Evolutionary conservation across 2,888 invertebrate species (phyloP).

Genomic region (Oscheius sp.): DNA sequence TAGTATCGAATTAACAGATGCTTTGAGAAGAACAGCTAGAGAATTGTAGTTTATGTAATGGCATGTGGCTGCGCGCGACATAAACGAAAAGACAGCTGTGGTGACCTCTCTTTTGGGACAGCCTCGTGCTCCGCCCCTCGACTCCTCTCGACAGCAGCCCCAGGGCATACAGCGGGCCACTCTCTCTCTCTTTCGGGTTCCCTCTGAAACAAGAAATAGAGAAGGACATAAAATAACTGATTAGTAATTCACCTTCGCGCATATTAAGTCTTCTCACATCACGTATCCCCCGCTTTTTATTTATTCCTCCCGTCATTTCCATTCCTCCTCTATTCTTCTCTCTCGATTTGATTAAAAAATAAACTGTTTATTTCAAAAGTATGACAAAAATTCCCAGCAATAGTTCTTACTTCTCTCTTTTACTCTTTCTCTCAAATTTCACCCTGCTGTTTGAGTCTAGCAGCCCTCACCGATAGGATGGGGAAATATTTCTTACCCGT

Average conservation of each 20-base stretch:
- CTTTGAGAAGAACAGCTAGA: conserved; percentile 5
- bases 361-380: too few species aligned
- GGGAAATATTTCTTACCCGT: too few species aligned
- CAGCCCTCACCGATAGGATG: too few species aligned
- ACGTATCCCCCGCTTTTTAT: background rate
- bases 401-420: too few species aligned
- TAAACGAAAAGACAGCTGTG: conserved; percentile 18
- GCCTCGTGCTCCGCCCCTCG: background rate
- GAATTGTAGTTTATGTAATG: conserved; percentile 18
- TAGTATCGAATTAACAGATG: background rate
- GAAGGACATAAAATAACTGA: too few species aligned
- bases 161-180: background rate
- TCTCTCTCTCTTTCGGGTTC: too few species aligned
- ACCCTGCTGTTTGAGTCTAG: too few species aligned
- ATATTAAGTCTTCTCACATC: background rate
- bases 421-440: too few species aligned
- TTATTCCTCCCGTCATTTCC: background rate
- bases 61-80: background rate
- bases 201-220: too few species aligned
- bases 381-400: too few species aligned
- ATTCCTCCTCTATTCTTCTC: background rate
- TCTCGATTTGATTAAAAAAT: too few species aligned
- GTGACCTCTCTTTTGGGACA: background rate
- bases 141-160: background rate
- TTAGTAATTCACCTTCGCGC: background rate